Evolutionary conservation across 2,797 vertebrate genomes (phyloP).

Genomic region (Mus spretus): DNA sequence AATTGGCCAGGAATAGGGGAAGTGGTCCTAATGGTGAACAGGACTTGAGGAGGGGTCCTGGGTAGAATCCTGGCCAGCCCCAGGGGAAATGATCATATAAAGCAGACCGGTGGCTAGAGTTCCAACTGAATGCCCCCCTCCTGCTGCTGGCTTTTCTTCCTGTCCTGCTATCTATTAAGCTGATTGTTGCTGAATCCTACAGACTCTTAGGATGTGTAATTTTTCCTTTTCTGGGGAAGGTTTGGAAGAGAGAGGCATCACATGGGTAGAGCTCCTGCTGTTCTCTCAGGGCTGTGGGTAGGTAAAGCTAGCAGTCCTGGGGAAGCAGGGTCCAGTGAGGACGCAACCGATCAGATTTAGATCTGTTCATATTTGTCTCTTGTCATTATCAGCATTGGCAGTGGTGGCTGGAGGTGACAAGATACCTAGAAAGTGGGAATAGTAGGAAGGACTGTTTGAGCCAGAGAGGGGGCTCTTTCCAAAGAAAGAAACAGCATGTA

Average conservation of each 20-base stretch:
- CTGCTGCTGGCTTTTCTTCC: neutral
- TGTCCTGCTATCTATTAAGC: slow-evolving; percentile 51
- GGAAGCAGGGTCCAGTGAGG: neutral
- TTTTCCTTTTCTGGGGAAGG: slow-evolving; percentile 22
- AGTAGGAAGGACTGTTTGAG: neutral
- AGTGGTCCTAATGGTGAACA: neutral
- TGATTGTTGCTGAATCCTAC: slow-evolving; percentile 66
- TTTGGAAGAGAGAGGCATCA: neutral
- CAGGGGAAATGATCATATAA: neutral
- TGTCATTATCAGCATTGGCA: neutral
- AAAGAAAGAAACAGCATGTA: neutral
- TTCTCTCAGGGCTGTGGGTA: neutral
- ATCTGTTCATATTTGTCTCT: neutral
- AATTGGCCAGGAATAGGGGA: slow-evolving; percentile 14
- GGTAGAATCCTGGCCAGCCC: neutral
- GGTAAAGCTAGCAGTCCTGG: neutral
- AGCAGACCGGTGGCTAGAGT: neutral
- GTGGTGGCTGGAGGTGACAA: neutral
- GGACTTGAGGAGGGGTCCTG: neutral
- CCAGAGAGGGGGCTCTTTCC: neutral
- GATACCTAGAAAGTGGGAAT: neutral
- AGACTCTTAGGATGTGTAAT: slow-evolving; percentile 51
- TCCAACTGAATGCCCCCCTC: neutral
- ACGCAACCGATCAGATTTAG: neutral
- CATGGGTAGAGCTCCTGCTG: neutral